Base-by-base conservation (phyloP, 2,113 vertebrate genomes). In the Noturus placidus region DNA sequence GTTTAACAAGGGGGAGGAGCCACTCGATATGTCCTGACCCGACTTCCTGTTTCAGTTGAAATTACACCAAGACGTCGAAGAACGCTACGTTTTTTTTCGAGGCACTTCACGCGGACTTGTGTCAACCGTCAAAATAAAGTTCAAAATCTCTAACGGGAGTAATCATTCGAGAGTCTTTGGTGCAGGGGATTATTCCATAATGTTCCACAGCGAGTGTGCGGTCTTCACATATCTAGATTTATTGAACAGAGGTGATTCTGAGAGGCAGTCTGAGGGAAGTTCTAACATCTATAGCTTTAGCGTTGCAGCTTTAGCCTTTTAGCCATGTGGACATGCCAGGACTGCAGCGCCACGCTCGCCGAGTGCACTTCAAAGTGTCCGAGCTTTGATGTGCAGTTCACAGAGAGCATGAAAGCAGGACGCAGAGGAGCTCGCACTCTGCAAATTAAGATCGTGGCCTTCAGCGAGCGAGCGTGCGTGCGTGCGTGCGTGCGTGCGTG, bases 321-420 rank as follows among this genome's bases (percentile, higher is more conserved):
- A 91, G 88, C 87, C 27, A 35, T 27, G 33, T 35, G 79, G 82
- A 50, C 81, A 85, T 61, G 74, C 54, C 63, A 52, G 87, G 70
- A 72, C 83, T 33, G 85, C 91, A 82, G 90, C 77, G 84, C 88
- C 91, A 88, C 76, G 88, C 90, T 91, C 90, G 85, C 42, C 86
- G 72, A 82, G 87, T 84, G 91, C 89, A 93, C 95, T 95, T 95
- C 95, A 96, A 96, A 96, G 94, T 87, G 87, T 83, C 89, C 86
- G 77, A 89, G 86, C 92, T 96, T 95, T 95, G 94, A 95, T 94
- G 95, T 95, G 92, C 94, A 94, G 93, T 95, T 95, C 95, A 95
- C 92, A 94, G 94, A 91, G 90, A 93, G 94, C 94, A 92, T 95
- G 93, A 92, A 95, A 95, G 95, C 93, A 89, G 87, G 85, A 89